Percentiles rank a stretch among this genome's conserved stretches.
phyloP scores from a whole-genome alignment of 2,888 invertebrate genomes.

The Erpobdella octoculata region DNA sequence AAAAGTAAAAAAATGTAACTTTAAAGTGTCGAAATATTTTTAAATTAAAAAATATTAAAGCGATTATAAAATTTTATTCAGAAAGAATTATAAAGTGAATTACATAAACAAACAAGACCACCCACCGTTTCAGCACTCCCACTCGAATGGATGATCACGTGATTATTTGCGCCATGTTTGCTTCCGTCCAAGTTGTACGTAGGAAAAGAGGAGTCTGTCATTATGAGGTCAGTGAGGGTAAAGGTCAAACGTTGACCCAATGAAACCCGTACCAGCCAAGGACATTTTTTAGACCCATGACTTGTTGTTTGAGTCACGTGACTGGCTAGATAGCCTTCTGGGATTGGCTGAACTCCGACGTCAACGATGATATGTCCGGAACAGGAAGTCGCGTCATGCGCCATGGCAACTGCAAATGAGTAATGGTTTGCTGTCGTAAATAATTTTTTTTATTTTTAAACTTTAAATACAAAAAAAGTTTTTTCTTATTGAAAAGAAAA shows the following conservation, averaged over 20 bases:
- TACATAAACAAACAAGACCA: too few species aligned
- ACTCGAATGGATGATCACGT: slow-evolving; percentile 11
- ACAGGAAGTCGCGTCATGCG: not conserved
- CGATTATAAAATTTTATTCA: too few species aligned
- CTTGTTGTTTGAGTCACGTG: slow-evolving; percentile 22
- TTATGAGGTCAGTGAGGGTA: slow-evolving; percentile 32
- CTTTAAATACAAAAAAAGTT: not conserved
- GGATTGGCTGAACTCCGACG: not conserved
- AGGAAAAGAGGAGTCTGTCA: not conserved
- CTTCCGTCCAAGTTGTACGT: slow-evolving; percentile 4
- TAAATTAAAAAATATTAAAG: too few species aligned
- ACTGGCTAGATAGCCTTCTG: slow-evolving; percentile 11
- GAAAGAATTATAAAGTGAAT: too few species aligned
- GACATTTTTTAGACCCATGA: slow-evolving; percentile 27
- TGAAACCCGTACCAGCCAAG: slow-evolving; percentile 33
- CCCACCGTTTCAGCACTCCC: not conserved
- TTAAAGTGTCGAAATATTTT: too few species aligned
- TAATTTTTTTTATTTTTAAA: too few species aligned
- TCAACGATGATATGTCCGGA: slow-evolving; percentile 15
- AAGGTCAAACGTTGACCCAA: slow-evolving; percentile 34
- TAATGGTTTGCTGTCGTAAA: too few species aligned
- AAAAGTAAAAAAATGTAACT: too few species aligned
- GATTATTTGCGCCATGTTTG: not conserved
- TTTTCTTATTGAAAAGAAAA: not conserved
- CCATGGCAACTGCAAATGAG: not conserved